phyloP scores from a whole-genome alignment of 2,888 invertebrate genomes.

The Dolichomitus sp. region DNA sequence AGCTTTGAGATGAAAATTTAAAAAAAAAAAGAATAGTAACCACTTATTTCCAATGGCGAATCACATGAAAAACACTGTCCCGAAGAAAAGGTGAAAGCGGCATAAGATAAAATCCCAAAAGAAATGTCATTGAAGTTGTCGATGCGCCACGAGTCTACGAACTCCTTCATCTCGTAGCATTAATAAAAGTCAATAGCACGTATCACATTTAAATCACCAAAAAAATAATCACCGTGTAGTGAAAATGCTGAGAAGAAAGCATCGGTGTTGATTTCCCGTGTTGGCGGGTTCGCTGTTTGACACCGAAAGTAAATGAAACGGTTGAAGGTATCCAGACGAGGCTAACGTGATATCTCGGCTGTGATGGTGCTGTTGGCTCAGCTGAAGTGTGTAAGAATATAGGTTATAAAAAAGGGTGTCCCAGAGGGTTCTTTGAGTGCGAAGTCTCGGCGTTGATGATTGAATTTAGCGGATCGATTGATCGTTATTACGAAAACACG shows the following conservation, averaged over 20 bases:
- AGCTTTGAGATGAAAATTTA: neutral
- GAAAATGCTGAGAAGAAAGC: conserved; percentile 25
- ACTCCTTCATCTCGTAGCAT: neutral
- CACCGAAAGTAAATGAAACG: neutral
- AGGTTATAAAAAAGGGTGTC: conserved; percentile 69
- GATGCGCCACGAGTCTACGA: neutral
- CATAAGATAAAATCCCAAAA: neutral
- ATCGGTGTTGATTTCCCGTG: conserved; percentile 22
- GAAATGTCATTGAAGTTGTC: neutral
- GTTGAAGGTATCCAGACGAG: neutral
- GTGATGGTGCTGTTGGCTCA: conserved; percentile 65
- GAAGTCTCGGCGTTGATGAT: neutral
- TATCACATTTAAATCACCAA: neutral
- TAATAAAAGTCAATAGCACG: conserved; percentile 1
- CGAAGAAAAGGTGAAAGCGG: neutral
- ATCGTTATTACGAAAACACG: neutral
- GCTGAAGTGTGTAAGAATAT: conserved; percentile 70
- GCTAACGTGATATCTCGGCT: conserved; percentile 41
- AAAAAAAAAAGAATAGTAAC: neutral
- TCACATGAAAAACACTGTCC: neutral
- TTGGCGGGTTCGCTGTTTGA: neutral
- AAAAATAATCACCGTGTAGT: conserved; percentile 39
- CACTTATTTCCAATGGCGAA: neutral
- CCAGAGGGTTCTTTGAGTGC: neutral
- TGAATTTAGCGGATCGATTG: neutral